Conservation (phyloP, 2,888 invertebrate genomes). For the Nysson spinosus region DNA sequence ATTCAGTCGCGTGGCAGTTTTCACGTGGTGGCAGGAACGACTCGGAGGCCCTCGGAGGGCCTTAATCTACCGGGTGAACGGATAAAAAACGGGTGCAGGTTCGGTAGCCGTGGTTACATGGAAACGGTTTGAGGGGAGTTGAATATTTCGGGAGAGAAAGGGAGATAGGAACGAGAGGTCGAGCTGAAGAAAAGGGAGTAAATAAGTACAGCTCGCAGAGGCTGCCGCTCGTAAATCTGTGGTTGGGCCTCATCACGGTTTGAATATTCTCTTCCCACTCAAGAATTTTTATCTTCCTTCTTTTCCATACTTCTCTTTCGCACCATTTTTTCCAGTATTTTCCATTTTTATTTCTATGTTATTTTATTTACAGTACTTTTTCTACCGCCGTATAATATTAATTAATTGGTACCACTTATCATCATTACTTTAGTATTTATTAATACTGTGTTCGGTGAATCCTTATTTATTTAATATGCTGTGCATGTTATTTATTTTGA, state of each 20-base stretch:
- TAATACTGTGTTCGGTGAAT: too few relatives aligned
- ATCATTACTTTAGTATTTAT: too few relatives aligned
- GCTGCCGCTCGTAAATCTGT: slow-evolving; percentile 74
- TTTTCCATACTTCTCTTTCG: neutral
- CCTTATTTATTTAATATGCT: too few relatives aligned
- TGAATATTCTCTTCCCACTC: slow-evolving; percentile 62
- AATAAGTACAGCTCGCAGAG: slow-evolving; percentile 65
- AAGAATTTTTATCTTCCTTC: neutral
- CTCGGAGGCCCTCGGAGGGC: slow-evolving; percentile 15
- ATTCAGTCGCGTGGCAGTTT: slow-evolving; percentile 69
- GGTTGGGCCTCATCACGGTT: slow-evolving; percentile 71
- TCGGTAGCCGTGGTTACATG: slow-evolving; percentile 55
- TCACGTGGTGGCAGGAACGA: slow-evolving; percentile 22
- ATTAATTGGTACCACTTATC: too few relatives aligned
- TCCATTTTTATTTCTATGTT: slow-evolving; percentile 10
- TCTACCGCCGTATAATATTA: too few relatives aligned
- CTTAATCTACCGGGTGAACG: slow-evolving; percentile 38
- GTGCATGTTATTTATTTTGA: too few relatives aligned
- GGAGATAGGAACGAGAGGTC: slow-evolving; percentile 25
- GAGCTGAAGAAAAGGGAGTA: slow-evolving; percentile 61
- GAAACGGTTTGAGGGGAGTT: slow-evolving; percentile 39
- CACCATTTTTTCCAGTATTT: slow-evolving; percentile 57
- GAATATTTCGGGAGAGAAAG: too few relatives aligned
- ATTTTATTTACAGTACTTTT: too few relatives aligned
- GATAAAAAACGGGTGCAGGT: slow-evolving; percentile 51